Evolutionary conservation across 1,140 invertebrate genomes (phyloP).

Genomic region (Zaprionus camerounensis): DNA sequence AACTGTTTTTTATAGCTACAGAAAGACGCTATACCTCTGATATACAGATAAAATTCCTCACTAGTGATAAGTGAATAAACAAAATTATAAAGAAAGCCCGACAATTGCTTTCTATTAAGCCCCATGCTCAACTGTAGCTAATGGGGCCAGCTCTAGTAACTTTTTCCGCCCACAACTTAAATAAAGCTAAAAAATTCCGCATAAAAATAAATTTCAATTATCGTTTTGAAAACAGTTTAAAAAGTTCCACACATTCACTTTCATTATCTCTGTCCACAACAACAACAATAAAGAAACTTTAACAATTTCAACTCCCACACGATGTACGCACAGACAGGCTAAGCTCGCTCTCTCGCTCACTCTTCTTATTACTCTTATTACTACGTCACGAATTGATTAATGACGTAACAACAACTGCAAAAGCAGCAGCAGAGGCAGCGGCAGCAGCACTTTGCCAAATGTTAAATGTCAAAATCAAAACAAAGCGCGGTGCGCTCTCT

Average conservation of each 20-base stretch:
- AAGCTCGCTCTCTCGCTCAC: not conserved
- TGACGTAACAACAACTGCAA: constrained; percentile 30
- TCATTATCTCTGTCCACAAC: constrained; percentile 26
- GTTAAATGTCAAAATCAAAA: constrained; percentile 28
- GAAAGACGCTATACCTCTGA: too few relatives aligned
- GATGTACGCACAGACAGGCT: not conserved
- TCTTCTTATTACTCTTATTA: not conserved
- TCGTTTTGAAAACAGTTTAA: constrained; percentile 21
- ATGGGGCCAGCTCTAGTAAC: not conserved
- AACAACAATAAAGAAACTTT: constrained; percentile 16
- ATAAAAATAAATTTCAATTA: constrained; percentile 26
- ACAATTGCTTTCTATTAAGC: not conserved
- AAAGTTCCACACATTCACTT: constrained; percentile 34
- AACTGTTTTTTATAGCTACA: too few relatives aligned
- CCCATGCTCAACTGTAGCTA: not conserved
- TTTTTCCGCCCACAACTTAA: not conserved
- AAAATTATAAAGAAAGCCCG: not conserved
- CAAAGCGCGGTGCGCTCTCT: not conserved
- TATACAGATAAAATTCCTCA: too few relatives aligned
- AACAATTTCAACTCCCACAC: constrained; percentile 14
- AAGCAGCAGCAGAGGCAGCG: not conserved
- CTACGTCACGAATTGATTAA: constrained; percentile 33
- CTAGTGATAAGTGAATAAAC: too few relatives aligned
- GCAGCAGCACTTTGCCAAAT: constrained; percentile 3
- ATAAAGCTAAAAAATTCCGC: not conserved